Percentiles rank a stretch among this genome's conserved stretches.
These are phyloP conservation scores for Coilia nasus DNA, from an alignment of 2,797 vertebrate species.

Conservation along the genomic window DNA sequence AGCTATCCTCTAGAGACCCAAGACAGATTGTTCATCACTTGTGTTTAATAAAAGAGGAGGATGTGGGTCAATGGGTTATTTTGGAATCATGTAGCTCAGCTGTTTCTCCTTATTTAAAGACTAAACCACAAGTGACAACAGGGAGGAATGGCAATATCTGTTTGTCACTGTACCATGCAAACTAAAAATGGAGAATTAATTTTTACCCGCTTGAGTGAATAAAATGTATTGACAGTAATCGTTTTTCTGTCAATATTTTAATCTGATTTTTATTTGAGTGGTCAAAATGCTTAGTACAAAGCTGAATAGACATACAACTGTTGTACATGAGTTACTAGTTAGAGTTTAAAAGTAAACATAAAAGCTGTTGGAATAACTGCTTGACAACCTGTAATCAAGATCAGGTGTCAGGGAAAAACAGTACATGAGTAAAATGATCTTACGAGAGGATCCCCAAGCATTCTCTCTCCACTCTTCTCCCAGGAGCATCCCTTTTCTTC, in stretches of 20 bases:
- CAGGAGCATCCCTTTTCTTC: slow-evolving; percentile 97
- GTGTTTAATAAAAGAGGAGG: not conserved
- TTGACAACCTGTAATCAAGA: not conserved
- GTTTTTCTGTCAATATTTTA: too few species aligned
- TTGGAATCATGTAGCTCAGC: not conserved
- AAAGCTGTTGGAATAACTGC: not conserved
- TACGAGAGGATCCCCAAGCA: slow-evolving; percentile 96
- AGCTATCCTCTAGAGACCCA: not conserved
- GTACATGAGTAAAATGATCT: slow-evolving; percentile 60
- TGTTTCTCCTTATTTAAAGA: too few species aligned
- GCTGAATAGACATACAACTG: too few species aligned
- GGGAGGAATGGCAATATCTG: too few species aligned
- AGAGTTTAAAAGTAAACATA: not conserved
- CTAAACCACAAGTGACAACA: too few species aligned
- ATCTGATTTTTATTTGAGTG: too few species aligned
- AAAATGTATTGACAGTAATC: too few species aligned
- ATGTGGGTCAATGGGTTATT: not conserved
- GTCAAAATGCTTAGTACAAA: too few species aligned
- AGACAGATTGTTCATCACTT: not conserved
- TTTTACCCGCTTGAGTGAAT: too few species aligned
- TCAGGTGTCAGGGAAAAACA: not conserved
- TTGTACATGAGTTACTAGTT: too few species aligned
- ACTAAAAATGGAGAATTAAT: not conserved
- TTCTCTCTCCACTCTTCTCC: slow-evolving; percentile 97
- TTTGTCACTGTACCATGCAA: not conserved